Conservation (phyloP, 2,797 vertebrate species). For the Leptodactylus fallax region DNA sequence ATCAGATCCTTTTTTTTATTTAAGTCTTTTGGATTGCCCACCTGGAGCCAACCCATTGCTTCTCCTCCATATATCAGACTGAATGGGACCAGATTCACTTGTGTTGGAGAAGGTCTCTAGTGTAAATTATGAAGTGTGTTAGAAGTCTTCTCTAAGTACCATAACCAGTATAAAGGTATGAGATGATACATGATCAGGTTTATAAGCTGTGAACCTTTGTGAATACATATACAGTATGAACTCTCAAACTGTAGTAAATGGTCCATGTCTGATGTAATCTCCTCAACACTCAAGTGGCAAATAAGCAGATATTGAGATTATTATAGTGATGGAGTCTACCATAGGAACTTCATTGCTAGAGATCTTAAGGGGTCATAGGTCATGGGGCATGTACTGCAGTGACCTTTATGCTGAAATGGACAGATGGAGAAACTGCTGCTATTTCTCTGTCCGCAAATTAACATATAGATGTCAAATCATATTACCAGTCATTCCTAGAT, state of each 20-base stretch:
- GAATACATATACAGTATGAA: neutral
- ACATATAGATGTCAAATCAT: neutral
- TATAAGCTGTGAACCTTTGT: neutral
- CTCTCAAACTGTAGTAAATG: neutral
- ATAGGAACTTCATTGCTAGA: slow-evolving; percentile 8
- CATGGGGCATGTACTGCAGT: slow-evolving; percentile 7
- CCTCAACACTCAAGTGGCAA: neutral
- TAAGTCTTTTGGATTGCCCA: too few species aligned
- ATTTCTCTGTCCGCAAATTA: slow-evolving; percentile 12
- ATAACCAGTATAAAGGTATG: too few species aligned
- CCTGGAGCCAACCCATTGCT: too few species aligned
- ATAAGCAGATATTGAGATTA: neutral
- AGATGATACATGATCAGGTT: too few species aligned
- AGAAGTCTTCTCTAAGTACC: too few species aligned
- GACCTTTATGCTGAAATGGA: slow-evolving; percentile 12
- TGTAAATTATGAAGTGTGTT: too few species aligned
- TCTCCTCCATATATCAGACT: too few species aligned
- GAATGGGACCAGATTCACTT: too few species aligned
- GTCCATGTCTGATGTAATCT: neutral
- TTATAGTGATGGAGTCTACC: neutral
- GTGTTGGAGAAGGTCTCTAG: too few species aligned
- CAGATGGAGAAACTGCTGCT: slow-evolving; percentile 37
- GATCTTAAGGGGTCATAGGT: slow-evolving; percentile 14
- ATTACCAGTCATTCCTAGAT: neutral
- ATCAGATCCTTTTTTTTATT: too few species aligned